Conservation (phyloP, 2,888 invertebrate species). For the Apotomis capreana region DNA sequence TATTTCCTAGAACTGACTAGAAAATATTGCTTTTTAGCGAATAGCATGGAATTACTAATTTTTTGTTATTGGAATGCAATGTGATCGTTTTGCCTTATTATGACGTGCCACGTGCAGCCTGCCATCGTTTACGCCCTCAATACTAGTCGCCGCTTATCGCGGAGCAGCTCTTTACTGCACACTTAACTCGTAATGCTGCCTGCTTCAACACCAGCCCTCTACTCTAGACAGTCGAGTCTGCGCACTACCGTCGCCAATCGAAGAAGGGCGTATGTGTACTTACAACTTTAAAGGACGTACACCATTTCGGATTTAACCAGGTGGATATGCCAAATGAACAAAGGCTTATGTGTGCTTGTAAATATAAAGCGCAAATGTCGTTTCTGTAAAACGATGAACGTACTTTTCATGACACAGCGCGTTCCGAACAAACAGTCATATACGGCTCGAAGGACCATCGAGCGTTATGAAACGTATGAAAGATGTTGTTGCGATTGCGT, state of each 20-base stretch:
- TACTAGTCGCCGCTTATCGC: slow-evolving; percentile 5
- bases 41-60: no score
- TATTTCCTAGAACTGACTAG: no score
- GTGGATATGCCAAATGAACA: not conserved
- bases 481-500: not conserved
- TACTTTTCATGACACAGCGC: slow-evolving; percentile 14
- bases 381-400: not conserved
- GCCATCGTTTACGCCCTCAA: not conserved
- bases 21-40: no score
- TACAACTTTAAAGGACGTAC: not conserved
- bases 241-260: not conserved
- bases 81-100: not conserved
- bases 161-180: slow-evolving; percentile 12
- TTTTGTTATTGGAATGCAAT: no score
- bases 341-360: not conserved
- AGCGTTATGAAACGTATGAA: not conserved
- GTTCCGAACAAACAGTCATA: slow-evolving; percentile 5
- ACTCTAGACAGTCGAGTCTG: not conserved
- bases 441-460: slow-evolving; percentile 13
- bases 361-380: not conserved
- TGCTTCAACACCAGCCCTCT: slow-evolving; percentile 4
- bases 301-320: not conserved
- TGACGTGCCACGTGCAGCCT: not conserved
- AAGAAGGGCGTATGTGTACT: slow-evolving; percentile 3
- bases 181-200: slow-evolving; percentile 25